These are phyloP conservation scores for Acropora yongei DNA, from an alignment of 64 coral and sea anemone genomes.

Conservation along the genomic window DNA sequence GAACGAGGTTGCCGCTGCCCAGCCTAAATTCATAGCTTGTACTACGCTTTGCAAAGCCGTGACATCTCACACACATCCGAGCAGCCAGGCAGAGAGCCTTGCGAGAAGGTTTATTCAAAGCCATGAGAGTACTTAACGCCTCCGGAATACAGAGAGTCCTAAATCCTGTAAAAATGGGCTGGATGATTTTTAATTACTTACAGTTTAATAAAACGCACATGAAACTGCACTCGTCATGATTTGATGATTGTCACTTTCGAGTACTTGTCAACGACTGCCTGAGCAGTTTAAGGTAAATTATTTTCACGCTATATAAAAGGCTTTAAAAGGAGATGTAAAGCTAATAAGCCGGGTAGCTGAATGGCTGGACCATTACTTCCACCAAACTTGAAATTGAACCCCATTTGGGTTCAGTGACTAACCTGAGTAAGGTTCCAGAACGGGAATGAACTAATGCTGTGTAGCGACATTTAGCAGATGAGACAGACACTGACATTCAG, in stretches of 20 bases:
- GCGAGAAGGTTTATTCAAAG: constrained; percentile 26
- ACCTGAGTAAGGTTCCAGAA: not conserved
- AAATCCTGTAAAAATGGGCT: constrained; percentile 8
- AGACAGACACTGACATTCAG: constrained; percentile 57
- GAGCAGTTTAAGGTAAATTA: constrained; percentile 19
- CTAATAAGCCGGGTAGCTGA: constrained; percentile 25
- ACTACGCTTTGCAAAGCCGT: not conserved
- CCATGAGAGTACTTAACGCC: constrained; percentile 13
- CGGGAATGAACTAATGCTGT: constrained; percentile 8
- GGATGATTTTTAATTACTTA: constrained; percentile 17
- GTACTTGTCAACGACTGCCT: constrained; percentile 14
- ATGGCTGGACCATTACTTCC: constrained; percentile 6
- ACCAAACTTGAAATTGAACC: constrained; percentile 40
- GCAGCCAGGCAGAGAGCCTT: constrained; percentile 20
- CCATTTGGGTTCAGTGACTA: constrained; percentile 39
- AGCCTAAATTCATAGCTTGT: too few species aligned
- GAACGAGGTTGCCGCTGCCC: too few species aligned
- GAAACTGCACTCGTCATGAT: constrained; percentile 23
- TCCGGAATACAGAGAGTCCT: constrained; percentile 6
- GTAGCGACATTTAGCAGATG: constrained; percentile 72
- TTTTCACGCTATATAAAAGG: constrained; percentile 30
- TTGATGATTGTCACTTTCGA: not conserved
- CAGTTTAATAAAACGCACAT: constrained; percentile 35
- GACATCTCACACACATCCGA: constrained; percentile 20
- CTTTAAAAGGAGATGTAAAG: not conserved